These are phyloP conservation scores for Chironomus riparius DNA, from an alignment of 2,888 invertebrate genomes.

Conservation along the genomic window DNA sequence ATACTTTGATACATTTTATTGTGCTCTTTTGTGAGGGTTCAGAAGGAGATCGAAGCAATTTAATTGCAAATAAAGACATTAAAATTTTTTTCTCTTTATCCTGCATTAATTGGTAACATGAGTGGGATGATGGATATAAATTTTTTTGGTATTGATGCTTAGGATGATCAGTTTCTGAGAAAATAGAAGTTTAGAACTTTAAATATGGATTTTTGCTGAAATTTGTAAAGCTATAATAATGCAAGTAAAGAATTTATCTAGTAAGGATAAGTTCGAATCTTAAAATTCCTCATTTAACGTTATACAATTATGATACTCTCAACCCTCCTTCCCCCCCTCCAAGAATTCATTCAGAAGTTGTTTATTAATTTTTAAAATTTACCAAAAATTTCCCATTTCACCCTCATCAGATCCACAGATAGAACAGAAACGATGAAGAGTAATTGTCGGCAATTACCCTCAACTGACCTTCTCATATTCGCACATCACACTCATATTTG, in stretches of 20 bases:
- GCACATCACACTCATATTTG: too few relatives aligned
- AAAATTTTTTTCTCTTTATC: not conserved
- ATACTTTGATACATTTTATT: not conserved
- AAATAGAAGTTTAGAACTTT: too few relatives aligned
- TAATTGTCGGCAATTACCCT: slow-evolving; percentile 13
- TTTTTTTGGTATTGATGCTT: not conserved
- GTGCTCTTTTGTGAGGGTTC: not conserved
- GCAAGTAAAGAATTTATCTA: too few relatives aligned
- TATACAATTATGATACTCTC: too few relatives aligned
- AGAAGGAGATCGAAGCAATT: slow-evolving; percentile 11
- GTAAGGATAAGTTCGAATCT: not conserved
- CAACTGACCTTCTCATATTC: slow-evolving; percentile 4
- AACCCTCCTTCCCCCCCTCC: too few relatives aligned
- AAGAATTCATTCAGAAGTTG: too few relatives aligned
- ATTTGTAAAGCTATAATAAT: too few relatives aligned
- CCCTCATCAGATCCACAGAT: not conserved
- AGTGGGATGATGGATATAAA: not conserved
- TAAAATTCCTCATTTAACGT: too few relatives aligned
- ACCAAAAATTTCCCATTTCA: too few relatives aligned
- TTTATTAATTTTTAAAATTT: not conserved
- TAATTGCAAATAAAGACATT: slow-evolving; percentile 25
- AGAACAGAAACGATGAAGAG: not conserved
- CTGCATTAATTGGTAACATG: slow-evolving; percentile 14
- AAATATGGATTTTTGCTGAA: not conserved
- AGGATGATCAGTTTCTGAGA: too few relatives aligned